These are phyloP conservation scores for Papilio machaon DNA, from an alignment of 1,140 invertebrate genomes.

Conservation along the genomic window DNA sequence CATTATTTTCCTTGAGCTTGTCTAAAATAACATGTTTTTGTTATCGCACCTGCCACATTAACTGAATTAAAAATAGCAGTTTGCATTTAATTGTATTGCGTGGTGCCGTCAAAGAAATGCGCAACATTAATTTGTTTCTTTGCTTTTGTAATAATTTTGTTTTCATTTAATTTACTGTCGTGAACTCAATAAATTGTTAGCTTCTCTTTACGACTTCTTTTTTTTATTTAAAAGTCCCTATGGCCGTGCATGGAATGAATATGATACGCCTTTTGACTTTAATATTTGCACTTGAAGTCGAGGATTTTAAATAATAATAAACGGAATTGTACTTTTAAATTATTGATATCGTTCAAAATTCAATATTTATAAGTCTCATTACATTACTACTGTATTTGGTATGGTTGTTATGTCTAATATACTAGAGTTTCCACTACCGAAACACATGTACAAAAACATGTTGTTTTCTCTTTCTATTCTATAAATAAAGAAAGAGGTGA, in stretches of 20 bases:
- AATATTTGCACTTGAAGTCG: constrained; percentile 3
- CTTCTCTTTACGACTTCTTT: background rate
- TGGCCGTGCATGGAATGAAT: constrained; percentile 10
- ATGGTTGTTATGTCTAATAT: background rate
- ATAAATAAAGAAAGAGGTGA: background rate
- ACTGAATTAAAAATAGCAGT: constrained; percentile 36
- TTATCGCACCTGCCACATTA: constrained; percentile 34
- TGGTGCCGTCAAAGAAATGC: constrained; percentile 29
- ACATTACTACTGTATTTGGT: constrained; percentile 1
- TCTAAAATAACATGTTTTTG: constrained; percentile 39
- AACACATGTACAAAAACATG: background rate
- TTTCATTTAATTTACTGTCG: constrained; percentile 8
- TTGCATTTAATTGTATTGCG: constrained; percentile 34
- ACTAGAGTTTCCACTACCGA: background rate
- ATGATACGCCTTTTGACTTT: background rate
- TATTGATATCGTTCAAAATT: background rate
- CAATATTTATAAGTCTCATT: background rate
- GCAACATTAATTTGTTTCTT: constrained; percentile 32
- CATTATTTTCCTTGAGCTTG: constrained; percentile 32
- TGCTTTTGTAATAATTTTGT: constrained; percentile 29
- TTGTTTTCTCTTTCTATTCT: background rate
- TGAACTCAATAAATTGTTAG: constrained; percentile 25
- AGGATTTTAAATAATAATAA: constrained; percentile 13
- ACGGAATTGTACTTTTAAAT: background rate
- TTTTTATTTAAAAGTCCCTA: background rate